A percentile compares a stretch with the other conserved stretches of the same genome.
These are phyloP conservation scores for Sanderia malayensis DNA, from an alignment of 30 jellyfish, hydroid and myxozoan species.

Conservation along the genomic window DNA sequence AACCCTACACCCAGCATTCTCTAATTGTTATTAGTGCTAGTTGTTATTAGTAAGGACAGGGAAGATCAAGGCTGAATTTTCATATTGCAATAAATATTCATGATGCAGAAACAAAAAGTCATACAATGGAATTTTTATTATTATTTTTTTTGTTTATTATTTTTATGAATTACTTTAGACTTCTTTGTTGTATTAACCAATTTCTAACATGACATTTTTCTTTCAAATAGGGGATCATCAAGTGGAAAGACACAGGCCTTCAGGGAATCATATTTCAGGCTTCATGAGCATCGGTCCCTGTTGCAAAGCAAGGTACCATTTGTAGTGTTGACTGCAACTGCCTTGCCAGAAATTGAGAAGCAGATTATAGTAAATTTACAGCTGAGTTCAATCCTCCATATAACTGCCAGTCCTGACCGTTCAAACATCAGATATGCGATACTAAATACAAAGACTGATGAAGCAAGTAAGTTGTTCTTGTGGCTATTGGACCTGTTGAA, in stretches of 20 bases:
- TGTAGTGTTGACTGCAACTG: slow-evolving; percentile 9
- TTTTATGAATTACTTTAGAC: neutral
- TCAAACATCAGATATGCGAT: too few relatives aligned
- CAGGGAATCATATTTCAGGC: slow-evolving; percentile 10
- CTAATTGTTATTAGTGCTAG: too few relatives aligned
- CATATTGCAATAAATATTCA: neutral
- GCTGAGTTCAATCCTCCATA: neutral
- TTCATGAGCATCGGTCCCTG: slow-evolving; percentile 3
- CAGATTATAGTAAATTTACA: neutral
- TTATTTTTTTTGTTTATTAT: too few relatives aligned
- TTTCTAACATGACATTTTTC: neutral
- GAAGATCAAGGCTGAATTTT: neutral
- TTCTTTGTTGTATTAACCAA: neutral
- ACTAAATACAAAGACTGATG: too few relatives aligned
- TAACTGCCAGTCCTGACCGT: too few relatives aligned
- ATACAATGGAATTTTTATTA: neutral
- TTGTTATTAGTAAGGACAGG: too few relatives aligned
- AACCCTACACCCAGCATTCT: too few relatives aligned
- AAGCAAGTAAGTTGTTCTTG: too few relatives aligned
- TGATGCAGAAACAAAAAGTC: neutral
- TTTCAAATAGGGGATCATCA: slow-evolving; percentile 5
- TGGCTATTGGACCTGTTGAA: too few relatives aligned
- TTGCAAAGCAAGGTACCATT: slow-evolving; percentile 10
- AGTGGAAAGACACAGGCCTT: slow-evolving; percentile 3
- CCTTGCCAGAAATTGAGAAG: neutral